Evolutionary conservation across 2,797 vertebrate genomes (phyloP), one percentile per base, ranked within the genome.

Genomic region (Pagetopsis macropterus): DNA sequence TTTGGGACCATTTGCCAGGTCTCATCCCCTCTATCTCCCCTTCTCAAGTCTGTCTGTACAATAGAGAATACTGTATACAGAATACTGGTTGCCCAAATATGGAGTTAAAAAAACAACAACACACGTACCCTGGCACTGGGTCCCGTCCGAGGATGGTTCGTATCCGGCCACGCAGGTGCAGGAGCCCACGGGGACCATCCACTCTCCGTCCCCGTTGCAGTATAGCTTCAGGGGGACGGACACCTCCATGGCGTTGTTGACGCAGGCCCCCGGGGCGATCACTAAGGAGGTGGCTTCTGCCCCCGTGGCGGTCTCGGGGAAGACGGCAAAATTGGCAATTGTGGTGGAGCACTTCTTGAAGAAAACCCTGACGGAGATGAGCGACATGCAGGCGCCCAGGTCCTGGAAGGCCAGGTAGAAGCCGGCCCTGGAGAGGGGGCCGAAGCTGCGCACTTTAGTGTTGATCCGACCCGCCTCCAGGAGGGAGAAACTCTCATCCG

Each of bases 391-490:
- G 70, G 98, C 97, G 0, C 98, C 98, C 76, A 99, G 91, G 85
- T 99, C 98, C 92, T 99, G 98, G 92, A 99, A 99, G 19, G 98
- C 97, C 87, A 99, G 86, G 86, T 98, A 99, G 94, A 99, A 99
- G 45, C 98, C 98, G 0, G 95, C 95, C 85, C 95, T 97, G 87
- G 98, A 99, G 31, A 99, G 96, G 0, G 97, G 98, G 10, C 98
- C 98, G 1, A 99, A 99, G 92, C 98, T 99, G 89, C 97, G 97
- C 84, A 98, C 95, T 93, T 99, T 99, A 87, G 96, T 98, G 93
- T 98, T 99, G 86, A 99, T 96, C 0, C 97, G 94, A 33, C 97
- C 98, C 0, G 96, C 90, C 64, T 97, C 97, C 55, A 98, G 91
- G 76, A 97, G 92, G 5, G 97, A 98, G 92, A 99, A 99, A 64